Evolutionary conservation across 2,113 vertebrate species (phyloP).

Genomic region (Smithornis capensis): DNA sequence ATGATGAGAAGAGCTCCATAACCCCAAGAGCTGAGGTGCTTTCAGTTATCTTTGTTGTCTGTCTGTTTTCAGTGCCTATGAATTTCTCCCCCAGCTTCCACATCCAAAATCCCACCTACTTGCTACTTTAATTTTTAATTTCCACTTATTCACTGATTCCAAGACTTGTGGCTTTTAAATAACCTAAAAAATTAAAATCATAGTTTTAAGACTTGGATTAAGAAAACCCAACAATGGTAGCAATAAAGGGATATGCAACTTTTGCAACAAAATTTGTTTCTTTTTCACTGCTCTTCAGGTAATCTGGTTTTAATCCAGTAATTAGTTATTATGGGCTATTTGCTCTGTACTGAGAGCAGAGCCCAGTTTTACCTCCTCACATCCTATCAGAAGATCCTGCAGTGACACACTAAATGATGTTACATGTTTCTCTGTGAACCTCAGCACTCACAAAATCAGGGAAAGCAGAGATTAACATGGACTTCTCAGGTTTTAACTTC

Average conservation of each 20-base stretch:
- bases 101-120: not conserved
- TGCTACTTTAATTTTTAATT: not conserved
- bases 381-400: not conserved
- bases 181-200: not conserved
- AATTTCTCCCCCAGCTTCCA: not conserved
- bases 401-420: not conserved
- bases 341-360: not conserved
- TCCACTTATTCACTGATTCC: not conserved
- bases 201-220: not conserved
- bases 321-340: not conserved
- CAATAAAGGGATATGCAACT: not conserved
- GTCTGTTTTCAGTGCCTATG: not conserved
- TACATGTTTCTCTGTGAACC: not conserved
- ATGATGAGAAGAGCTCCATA: not conserved
- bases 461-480: not conserved
- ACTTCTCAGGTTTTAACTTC: not conserved
- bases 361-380: not conserved
- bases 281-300: not conserved
- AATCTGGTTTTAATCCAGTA: not conserved
- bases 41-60: not conserved
- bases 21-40: not conserved
- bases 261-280: not conserved
- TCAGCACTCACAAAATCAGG: not conserved
- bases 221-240: fast-evolving
- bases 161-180: not conserved